phyloP scores from a whole-genome alignment of 2,797 vertebrate genomes.

The Gadopsis bispinosus region DNA sequence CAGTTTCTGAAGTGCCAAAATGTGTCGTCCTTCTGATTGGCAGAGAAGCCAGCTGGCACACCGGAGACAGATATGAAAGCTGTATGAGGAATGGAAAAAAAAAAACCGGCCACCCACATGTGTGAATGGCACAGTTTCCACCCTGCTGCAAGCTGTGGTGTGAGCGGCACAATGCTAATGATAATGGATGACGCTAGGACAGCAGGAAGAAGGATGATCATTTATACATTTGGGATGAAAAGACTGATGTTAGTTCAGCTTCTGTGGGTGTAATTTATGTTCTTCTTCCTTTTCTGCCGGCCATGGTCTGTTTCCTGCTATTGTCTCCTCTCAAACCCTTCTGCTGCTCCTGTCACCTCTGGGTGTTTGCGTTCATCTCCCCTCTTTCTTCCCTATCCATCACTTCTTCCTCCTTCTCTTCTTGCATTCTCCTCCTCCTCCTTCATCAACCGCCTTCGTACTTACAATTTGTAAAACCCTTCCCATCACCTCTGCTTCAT shows the following conservation, averaged over 20 bases:
- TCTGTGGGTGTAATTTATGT: constrained; percentile 55
- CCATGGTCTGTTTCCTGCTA: constrained; percentile 26
- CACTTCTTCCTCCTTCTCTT: constrained; percentile 5
- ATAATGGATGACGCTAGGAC: constrained; percentile 42
- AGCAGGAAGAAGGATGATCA: constrained; percentile 41
- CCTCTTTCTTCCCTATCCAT: constrained; percentile 22
- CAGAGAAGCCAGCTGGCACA: constrained; percentile 52
- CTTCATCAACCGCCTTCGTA: not conserved
- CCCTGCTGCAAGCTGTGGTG: constrained; percentile 44
- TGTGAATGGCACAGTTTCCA: constrained; percentile 43
- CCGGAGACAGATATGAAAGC: constrained; percentile 30
- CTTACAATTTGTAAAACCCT: not conserved
- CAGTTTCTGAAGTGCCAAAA: constrained; percentile 39
- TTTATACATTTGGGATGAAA: constrained; percentile 58
- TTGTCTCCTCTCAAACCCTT: constrained; percentile 24
- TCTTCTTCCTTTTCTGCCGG: constrained; percentile 36
- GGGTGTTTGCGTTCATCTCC: constrained; percentile 25
- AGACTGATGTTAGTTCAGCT: constrained; percentile 42
- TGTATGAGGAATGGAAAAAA: not conserved
- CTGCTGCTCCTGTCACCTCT: constrained; percentile 36
- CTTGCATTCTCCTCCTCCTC: not conserved
- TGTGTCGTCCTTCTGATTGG: constrained; percentile 45
- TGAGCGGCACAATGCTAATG: constrained; percentile 22
- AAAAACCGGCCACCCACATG: constrained; percentile 43
- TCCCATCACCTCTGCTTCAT: not conserved